Percentiles rank a stretch among this genome's conserved stretches.
Conservation (phyloP, 1,140 invertebrate genomes). For the Brachionus calyciflorus region DNA sequence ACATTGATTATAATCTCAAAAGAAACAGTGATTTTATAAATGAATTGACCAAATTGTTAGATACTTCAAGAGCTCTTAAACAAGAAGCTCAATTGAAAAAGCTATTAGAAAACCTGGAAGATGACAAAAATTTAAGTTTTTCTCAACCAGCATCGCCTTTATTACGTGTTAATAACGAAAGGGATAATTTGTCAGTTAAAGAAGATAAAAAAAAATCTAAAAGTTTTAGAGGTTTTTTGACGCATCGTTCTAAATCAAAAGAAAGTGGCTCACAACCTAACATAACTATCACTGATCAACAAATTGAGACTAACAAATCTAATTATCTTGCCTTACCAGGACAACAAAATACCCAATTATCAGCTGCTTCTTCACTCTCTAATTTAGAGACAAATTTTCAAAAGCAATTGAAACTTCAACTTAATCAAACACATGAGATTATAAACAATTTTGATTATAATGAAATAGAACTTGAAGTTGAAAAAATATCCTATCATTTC, state of each 20-base stretch:
- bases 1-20: constrained; percentile 41
- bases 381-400: constrained; percentile 3
- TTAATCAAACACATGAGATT: constrained; percentile 2
- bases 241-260: constrained; percentile 11
- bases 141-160: neutral
- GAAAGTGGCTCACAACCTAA: neutral
- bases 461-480: neutral
- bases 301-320: neutral
- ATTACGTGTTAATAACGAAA: neutral
- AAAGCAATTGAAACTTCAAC: neutral
- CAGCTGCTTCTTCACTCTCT: neutral
- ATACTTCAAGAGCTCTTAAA: constrained; percentile 16
- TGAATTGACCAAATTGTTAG: constrained; percentile 29
- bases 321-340: neutral
- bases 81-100: constrained; percentile 40
- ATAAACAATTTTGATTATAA: constrained; percentile 40
- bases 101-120: neutral
- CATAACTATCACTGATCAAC: neutral
- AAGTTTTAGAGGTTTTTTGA: neutral
- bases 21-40: constrained; percentile 45
- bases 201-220: constrained; percentile 32
- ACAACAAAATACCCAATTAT: neutral
- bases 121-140: neutral
- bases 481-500: constrained; percentile 11
- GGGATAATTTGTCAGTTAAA: neutral